These are phyloP conservation scores for Reinhardtius hippoglossoides DNA, from an alignment of 2,113 vertebrate species.

Conservation along the genomic window DNA sequence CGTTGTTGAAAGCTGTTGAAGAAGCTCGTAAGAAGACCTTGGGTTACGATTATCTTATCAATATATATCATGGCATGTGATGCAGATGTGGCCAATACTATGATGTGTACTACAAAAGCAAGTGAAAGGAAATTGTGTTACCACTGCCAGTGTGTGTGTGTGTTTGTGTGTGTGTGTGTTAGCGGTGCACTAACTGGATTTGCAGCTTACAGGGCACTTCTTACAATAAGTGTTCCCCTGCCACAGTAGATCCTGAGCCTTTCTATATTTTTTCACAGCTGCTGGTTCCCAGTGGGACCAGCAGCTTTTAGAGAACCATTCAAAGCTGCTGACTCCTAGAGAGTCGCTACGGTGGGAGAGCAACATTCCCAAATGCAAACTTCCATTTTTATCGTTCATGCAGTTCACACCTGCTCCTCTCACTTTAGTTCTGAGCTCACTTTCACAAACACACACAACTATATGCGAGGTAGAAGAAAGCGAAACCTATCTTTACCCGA, in stretches of 20 bases:
- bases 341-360: conserved; percentile 26
- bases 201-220: conserved; percentile 29
- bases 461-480: conserved; percentile 28
- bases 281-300: conserved; percentile 53
- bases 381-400: conserved; percentile 28
- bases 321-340: conserved; percentile 54
- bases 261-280: conserved; percentile 34
- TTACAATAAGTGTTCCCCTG: conserved; percentile 45
- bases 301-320: conserved; percentile 49
- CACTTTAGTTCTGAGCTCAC: background rate
- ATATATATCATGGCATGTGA: background rate
- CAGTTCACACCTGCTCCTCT: conserved; percentile 31
- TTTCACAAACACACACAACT: conserved; percentile 1
- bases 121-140: background rate
- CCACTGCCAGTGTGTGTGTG: background rate
- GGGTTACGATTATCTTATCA: too few relatives aligned
- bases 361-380: conserved; percentile 40
- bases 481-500: conserved; percentile 40
- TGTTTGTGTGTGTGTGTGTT: background rate
- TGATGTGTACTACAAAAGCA: background rate
- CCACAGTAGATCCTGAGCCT: conserved; percentile 7
- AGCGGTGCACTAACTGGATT: conserved; percentile 24
- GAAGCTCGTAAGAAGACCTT: background rate
- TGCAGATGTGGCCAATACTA: background rate
- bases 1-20: background rate